A percentile compares a stretch with the other conserved stretches of the same genome.
phyloP scores from a whole-genome alignment of 2,797 vertebrate species.

The Astyanax mexicanus region DNA sequence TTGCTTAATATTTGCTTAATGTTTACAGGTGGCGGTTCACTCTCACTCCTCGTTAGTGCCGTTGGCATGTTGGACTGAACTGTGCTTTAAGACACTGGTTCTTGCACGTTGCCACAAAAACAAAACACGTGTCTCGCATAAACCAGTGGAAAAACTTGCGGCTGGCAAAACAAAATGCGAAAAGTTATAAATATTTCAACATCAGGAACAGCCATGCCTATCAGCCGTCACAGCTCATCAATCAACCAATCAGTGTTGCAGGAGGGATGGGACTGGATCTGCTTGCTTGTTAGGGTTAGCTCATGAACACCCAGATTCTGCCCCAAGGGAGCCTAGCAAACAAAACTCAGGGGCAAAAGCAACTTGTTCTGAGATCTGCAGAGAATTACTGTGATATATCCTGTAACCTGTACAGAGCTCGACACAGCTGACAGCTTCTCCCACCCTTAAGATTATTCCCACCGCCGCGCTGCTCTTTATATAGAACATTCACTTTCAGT shows the following conservation, averaged over 20 bases:
- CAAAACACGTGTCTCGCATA: too few relatives aligned
- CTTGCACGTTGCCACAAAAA: too few relatives aligned
- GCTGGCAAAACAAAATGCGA: background rate
- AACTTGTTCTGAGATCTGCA: background rate
- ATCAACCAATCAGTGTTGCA: constrained; percentile 1
- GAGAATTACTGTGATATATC: background rate
- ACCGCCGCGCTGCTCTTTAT: background rate
- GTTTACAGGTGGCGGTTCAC: too few relatives aligned
- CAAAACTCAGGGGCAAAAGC: background rate
- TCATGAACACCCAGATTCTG: background rate
- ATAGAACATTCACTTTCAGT: constrained; percentile 1
- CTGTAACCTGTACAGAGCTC: background rate
- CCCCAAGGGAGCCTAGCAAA: background rate
- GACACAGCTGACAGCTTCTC: background rate
- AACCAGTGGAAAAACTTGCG: background rate
- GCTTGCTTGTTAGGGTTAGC: background rate
- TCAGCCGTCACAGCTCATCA: background rate
- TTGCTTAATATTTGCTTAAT: too few relatives aligned
- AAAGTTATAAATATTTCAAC: background rate
- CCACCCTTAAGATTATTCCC: background rate
- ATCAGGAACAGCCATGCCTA: background rate
- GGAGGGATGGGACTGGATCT: background rate
- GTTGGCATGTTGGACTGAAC: too few relatives aligned
- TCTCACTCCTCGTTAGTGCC: too few relatives aligned
- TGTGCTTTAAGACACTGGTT: too few relatives aligned